Base-by-base conservation (phyloP, 2,113 vertebrate genomes). In the Corythoichthys intestinalis region DNA sequence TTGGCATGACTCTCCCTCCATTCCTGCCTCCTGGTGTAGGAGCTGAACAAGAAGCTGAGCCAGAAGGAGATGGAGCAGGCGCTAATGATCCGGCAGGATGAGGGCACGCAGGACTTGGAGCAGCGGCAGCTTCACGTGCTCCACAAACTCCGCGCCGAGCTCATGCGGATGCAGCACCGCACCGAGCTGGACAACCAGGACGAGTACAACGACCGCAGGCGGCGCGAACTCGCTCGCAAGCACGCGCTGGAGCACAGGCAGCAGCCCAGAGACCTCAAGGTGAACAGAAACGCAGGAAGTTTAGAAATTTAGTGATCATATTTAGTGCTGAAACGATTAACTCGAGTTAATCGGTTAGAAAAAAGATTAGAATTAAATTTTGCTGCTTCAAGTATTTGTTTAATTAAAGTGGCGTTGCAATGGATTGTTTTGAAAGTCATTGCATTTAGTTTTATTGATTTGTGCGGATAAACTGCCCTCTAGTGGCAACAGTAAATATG, bases 1-100 rank as follows among this genome's bases (percentile, higher is more conserved):
- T 28, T 28, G 20, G 20, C 20, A 28, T 28, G 20, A 28, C 20
- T 28, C 20, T 28, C 20, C 20, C 20, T 28, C 20, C 20, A 28
- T 28, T 28, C 20, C 20, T 28, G 20, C 20, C 20, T 28, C 20
- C 20, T 28, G 20, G 20, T 28, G 20, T 28, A 99, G 97, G 97
- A 99, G 88, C 86, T 99, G 64, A 98, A 98, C 88, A 98, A 98
- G 77, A 99, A 99, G 91, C 91, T 94, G 89, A 96, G 93, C 0
- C 97, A 99, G 91, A 99, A 99, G 85, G 97, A 98, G 85, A 99
- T 98, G 96, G 97, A 98, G 83, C 97, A 99, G 0, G 95, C 97
- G 72, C 93, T 99, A 94, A 93, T 98, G 82, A 98, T 98, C 91
- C 94, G 97, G 83, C 97, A 99, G 72, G 97, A 99, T 2, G 97